These are phyloP conservation scores for Chaetodon trifasciatus DNA, from an alignment of 2,797 vertebrate genomes.

Conservation along the genomic window DNA sequence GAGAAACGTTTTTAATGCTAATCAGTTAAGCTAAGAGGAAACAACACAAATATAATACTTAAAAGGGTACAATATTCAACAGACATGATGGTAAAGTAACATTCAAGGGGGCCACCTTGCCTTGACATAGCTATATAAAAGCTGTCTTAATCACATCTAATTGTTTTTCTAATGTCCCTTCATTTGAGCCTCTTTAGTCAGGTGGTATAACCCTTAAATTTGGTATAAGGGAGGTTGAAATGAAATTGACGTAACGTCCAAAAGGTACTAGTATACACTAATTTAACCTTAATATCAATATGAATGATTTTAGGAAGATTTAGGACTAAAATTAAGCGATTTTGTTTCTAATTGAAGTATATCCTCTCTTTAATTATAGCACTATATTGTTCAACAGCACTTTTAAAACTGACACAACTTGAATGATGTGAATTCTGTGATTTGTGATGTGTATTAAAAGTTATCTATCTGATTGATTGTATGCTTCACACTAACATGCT, in stretches of 20 bases:
- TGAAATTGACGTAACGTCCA: not conserved
- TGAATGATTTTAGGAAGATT: not conserved
- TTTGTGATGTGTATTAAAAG: not conserved
- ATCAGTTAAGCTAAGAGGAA: not conserved
- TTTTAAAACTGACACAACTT: not conserved
- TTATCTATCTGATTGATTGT: not conserved
- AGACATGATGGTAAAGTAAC: not conserved
- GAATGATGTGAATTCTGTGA: not conserved
- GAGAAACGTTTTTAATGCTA: no score
- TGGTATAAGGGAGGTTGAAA: not conserved
- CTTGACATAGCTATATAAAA: not conserved
- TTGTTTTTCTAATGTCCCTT: not conserved
- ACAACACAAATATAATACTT: not conserved
- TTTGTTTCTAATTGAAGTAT: no score
- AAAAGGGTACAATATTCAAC: not conserved
- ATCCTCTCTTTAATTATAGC: not conserved
- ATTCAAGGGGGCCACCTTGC: not conserved
- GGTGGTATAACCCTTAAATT: not conserved
- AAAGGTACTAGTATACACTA: not conserved
- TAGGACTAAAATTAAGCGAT: not conserved
- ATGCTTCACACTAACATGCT: not conserved
- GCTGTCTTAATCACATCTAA: not conserved
- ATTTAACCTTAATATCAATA: not conserved
- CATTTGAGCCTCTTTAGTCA: not conserved
- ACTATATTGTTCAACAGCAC: not conserved